A percentile compares a stretch with the other conserved stretches of the same genome.
These are phyloP conservation scores for Micrasema longulum DNA, from an alignment of 1,140 invertebrate genomes.

Conservation along the genomic window DNA sequence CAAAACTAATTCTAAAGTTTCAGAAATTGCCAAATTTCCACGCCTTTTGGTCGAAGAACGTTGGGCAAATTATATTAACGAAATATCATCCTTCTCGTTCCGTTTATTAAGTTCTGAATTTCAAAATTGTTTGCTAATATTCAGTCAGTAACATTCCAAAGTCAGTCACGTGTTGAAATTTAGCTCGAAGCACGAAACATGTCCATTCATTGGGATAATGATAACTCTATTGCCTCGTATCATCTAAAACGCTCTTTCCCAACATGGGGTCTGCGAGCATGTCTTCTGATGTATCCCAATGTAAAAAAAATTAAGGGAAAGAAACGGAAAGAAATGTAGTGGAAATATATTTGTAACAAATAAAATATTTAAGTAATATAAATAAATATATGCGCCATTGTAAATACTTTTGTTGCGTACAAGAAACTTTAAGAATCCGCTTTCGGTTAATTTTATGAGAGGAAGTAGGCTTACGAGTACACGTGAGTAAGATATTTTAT, in stretches of 20 bases:
- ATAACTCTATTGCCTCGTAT: constrained; percentile 7
- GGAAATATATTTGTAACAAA: neutral
- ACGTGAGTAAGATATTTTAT: no score
- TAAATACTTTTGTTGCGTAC: neutral
- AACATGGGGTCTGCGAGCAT: neutral
- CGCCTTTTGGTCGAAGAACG: neutral
- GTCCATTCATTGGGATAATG: neutral
- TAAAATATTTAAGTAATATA: neutral
- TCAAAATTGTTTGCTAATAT: neutral
- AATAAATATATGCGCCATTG: neutral
- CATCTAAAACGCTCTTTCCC: no score
- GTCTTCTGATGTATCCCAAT: neutral
- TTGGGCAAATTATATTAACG: neutral
- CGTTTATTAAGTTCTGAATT: neutral
- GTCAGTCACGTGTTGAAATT: constrained; percentile 13
- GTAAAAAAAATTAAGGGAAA: neutral
- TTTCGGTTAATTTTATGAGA: no score
- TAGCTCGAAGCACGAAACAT: no score
- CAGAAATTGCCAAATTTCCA: neutral
- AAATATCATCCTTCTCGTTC: neutral
- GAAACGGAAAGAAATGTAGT: neutral
- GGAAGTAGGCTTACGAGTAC: no score
- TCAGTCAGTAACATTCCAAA: neutral
- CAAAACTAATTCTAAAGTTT: neutral
- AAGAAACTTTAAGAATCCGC: no score